Percentiles rank a stretch among this genome's conserved stretches.
phyloP scores from a whole-genome alignment of 2,797 vertebrate species.

The Halcyon badia region DNA sequence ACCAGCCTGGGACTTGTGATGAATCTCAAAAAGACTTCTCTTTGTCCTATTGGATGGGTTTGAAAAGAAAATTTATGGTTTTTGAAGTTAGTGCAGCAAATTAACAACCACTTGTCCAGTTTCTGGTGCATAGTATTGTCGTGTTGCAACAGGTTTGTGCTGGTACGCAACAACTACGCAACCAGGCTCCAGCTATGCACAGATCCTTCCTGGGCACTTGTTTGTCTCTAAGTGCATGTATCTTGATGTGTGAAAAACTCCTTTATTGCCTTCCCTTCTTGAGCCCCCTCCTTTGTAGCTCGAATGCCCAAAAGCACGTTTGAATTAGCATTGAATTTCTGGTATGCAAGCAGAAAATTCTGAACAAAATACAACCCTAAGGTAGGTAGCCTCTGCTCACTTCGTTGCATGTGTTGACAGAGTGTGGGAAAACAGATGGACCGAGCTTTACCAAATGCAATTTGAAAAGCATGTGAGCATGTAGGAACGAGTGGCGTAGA shows the following conservation, averaged over 20 bases:
- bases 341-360: slow-evolving; percentile 68
- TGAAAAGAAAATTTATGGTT: slow-evolving; percentile 5
- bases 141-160: neutral
- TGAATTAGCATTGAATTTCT: slow-evolving; percentile 66
- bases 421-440: slow-evolving; percentile 79
- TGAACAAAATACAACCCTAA: neutral
- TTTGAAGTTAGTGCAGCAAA: neutral
- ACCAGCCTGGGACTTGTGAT: neutral
- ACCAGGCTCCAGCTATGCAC: fast-evolving
- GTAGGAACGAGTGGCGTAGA: slow-evolving; percentile 41
- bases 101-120: neutral
- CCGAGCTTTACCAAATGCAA: slow-evolving; percentile 65
- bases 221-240: fast-evolving
- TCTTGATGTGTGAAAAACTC: neutral
- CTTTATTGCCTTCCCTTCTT: neutral
- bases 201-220: neutral
- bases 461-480: slow-evolving; percentile 72
- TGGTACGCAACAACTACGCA: neutral
- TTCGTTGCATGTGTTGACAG: slow-evolving; percentile 21
- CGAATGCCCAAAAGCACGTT: neutral
- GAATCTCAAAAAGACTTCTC: slow-evolving; percentile 42
- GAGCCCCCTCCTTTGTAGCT: slow-evolving; percentile 6
- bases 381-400: slow-evolving; percentile 54
- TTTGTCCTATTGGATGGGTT: slow-evolving; percentile 25
- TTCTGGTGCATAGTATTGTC: neutral